phyloP scores from a whole-genome alignment of 1,140 invertebrate species.

The Drosophila navojoa region DNA sequence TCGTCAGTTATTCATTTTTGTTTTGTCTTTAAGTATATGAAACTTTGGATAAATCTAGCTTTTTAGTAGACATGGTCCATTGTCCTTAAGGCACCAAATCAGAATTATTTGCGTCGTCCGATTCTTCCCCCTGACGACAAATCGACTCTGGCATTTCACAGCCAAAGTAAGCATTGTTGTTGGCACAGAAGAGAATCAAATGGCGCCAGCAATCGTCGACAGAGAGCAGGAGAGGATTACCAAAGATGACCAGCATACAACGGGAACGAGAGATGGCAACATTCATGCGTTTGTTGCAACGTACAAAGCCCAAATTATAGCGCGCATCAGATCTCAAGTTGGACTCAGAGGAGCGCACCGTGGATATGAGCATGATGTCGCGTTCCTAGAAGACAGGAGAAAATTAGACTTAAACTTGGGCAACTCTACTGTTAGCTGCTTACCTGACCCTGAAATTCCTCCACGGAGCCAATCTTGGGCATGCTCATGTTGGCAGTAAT shows the following conservation, averaged over 20 bases:
- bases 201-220: constrained; percentile 89
- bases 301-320: constrained; percentile 90
- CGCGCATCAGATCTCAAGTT: constrained; percentile 85
- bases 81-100: constrained; percentile 8
- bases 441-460: constrained; percentile 95
- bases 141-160: constrained; percentile 85
- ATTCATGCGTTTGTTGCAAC: constrained; percentile 91
- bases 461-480: constrained; percentile 95
- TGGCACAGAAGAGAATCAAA: constrained; percentile 88
- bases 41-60: constrained; percentile 18
- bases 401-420: neutral
- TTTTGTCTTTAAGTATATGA: neutral
- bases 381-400: constrained; percentile 87
- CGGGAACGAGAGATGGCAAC: constrained; percentile 94
- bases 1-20: neutral
- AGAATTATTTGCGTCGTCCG: neutral
- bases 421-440: neutral
- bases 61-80: neutral
- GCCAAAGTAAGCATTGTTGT: constrained; percentile 88
- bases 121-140: neutral
- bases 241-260: constrained; percentile 91
- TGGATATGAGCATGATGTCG: constrained; percentile 93
- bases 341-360: constrained; percentile 88
- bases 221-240: constrained; percentile 90
- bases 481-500: constrained; percentile 86